Evolutionary conservation across 2,888 invertebrate genomes (phyloP).

Genomic region (Saturnia pavonia): DNA sequence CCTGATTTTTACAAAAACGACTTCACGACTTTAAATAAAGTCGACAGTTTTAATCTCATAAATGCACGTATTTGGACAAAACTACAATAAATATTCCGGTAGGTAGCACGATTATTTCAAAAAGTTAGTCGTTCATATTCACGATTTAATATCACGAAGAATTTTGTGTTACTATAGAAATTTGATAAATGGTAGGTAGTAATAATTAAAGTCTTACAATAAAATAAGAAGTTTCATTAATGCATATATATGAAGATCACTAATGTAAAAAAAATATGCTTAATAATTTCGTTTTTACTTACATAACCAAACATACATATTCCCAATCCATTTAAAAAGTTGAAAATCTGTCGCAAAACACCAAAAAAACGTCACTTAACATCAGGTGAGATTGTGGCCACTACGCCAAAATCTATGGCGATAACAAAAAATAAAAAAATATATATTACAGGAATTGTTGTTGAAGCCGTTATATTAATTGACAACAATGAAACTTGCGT

Average conservation of each 20-base stretch:
- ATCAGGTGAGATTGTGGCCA: too few relatives aligned
- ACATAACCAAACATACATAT: background rate
- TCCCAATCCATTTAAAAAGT: background rate
- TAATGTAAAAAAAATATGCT: background rate
- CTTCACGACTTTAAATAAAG: background rate
- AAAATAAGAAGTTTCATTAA: background rate
- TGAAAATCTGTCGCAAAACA: too few relatives aligned
- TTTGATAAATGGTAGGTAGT: background rate
- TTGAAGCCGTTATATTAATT: conserved; percentile 5
- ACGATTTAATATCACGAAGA: background rate
- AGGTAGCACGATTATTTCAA: background rate
- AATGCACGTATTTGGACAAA: background rate
- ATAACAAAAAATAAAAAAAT: too few relatives aligned
- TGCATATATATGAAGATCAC: background rate
- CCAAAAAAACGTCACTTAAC: too few relatives aligned
- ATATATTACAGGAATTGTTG: conserved; percentile 9
- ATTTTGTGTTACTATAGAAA: background rate
- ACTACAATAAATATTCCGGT: background rate
- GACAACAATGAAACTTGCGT: conserved; percentile 6
- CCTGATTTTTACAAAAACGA: conserved; percentile 6
- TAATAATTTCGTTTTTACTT: background rate
- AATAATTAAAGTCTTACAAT: too few relatives aligned
- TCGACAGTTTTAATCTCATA: background rate
- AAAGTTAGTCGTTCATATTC: background rate
- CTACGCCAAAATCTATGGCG: too few relatives aligned